Evolutionary conservation across 2,888 invertebrate genomes (phyloP), one percentile per base, ranked within the genome.

Genomic region (Megamerina dolium): DNA sequence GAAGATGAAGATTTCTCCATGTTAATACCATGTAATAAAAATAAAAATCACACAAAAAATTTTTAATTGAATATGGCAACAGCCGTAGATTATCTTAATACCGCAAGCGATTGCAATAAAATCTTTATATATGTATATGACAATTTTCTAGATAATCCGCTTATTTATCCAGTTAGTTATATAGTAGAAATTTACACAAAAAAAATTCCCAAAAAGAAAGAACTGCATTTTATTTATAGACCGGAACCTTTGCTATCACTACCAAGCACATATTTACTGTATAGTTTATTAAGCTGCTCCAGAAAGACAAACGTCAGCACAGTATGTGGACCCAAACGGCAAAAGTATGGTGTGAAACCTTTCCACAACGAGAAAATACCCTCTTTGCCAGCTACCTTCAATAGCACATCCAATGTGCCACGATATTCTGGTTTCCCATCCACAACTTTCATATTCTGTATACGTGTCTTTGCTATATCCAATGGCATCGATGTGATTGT

Each of bases 401-500:
- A 64, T 33, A 96, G 75, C 0, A 97, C 96, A 61, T 90, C 85
- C 4, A 87, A 33, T 48, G 83, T 85, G 54, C 83, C 92, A 50
- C 67, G 84, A 75, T 86, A 93, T 68, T 97, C 95, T 2, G 94
- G 86, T 65, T 85, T 85, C n/a, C 92, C 92, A 67, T 89, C 78
- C 30, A 87, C 75, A 19, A 46, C 55, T 68, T 85, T 89, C 82
- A 99, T 97, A 68, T 94, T 99, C 75, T 99, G 99, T 61, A 99
- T 93, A 65, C 90, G 87, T 3, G 97, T 99, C 74, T 99, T 99
- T 41, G 94, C 95, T 67, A 99, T 99, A 73, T 99, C 99, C 12
- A 99, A 90, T 0, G 99, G 99, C 94, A 99, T 95, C 0, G 96
- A 96, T 8, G 93, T 93, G 38, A 87, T 83, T 13, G 99, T 99